phyloP scores from a whole-genome alignment of 64 coral and sea anemone genomes.

The Trachythela sp. region DNA sequence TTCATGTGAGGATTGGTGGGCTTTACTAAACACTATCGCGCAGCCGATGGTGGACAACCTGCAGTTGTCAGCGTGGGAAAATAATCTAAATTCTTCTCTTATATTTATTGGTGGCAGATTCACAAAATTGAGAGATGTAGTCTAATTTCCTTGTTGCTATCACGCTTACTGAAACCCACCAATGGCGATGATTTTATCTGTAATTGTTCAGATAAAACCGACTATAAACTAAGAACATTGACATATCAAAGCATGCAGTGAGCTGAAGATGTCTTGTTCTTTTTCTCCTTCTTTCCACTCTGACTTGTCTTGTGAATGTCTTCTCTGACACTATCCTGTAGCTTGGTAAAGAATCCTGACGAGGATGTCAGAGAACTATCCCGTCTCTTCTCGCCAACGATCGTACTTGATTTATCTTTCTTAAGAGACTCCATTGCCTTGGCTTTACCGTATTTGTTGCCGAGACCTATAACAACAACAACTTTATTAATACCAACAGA shows the following conservation, averaged over 20 bases:
- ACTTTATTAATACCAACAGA: no score
- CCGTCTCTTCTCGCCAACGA: neutral
- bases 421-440: neutral
- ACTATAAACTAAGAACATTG: neutral
- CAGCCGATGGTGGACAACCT: no score
- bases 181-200: no score
- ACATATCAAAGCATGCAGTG: neutral
- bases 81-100: no score
- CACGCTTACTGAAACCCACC: no score
- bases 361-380: neutral
- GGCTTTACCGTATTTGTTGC: neutral
- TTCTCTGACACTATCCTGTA: neutral
- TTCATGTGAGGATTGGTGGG: no score
- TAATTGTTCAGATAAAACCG: no score
- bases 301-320: neutral
- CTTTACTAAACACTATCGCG: no score
- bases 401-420: neutral
- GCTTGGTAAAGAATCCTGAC: neutral
- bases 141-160: no score
- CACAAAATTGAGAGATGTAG: no score
- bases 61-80: no score
- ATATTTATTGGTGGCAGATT: no score
- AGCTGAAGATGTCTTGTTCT: neutral
- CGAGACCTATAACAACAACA: neutral
- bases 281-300: neutral